A percentile compares a stretch with the other conserved stretches of the same genome.
phyloP scores from a whole-genome alignment of 2,113 vertebrate species.

The Plecturocebus donacophilus region DNA sequence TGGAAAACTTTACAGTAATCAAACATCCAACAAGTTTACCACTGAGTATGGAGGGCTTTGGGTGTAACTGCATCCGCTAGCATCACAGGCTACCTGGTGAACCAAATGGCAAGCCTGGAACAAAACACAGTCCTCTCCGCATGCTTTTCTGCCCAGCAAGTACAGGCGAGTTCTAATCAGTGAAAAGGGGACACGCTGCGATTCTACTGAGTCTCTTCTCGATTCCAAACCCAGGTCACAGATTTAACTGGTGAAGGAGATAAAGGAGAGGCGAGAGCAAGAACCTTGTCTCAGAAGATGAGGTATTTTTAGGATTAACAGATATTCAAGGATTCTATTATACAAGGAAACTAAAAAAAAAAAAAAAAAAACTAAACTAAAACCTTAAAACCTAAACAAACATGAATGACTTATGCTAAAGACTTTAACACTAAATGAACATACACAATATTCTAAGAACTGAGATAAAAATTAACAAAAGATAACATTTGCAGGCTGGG shows the following conservation, averaged over 20 bases:
- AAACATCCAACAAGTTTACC: neutral
- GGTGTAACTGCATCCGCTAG: neutral
- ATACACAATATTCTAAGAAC: neutral
- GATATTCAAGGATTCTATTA: neutral
- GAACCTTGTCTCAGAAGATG: neutral
- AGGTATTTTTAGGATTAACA: neutral
- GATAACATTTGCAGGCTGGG: neutral
- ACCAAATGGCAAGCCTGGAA: neutral
- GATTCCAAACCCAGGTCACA: neutral
- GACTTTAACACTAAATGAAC: neutral
- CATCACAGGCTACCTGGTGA: neutral
- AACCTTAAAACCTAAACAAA: conserved; percentile 1
- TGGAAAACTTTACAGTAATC: neutral
- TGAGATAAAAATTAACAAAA: neutral
- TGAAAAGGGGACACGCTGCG: neutral
- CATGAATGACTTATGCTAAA: neutral
- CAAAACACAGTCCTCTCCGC: neutral
- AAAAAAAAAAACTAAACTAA: neutral
- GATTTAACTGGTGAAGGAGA: neutral
- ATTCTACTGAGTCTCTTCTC: neutral
- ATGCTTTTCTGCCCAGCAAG: neutral
- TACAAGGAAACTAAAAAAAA: neutral
- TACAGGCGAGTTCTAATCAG: neutral
- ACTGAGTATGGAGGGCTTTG: neutral
- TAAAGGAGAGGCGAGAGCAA: neutral